Evolutionary conservation across 2,797 vertebrate genomes (phyloP), one percentile per base, ranked within the genome.

Genomic region (Botia kubotai): DNA sequence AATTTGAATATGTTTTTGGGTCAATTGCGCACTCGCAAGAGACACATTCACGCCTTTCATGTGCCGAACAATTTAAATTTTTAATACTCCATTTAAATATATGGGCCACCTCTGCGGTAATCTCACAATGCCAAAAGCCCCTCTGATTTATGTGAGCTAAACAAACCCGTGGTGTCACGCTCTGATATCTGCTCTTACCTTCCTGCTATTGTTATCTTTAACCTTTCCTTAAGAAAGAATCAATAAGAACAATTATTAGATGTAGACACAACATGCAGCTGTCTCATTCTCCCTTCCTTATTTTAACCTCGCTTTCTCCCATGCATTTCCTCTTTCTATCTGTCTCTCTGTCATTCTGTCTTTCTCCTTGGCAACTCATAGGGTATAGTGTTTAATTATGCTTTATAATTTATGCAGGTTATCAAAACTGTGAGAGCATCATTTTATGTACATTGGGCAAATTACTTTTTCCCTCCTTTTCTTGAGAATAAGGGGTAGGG

Each of bases 381-480:
- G 90, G 89, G 91, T 93, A 92, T 92, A 92, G 93, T 93, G 94
- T 95, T 94, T 94, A 95, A 95, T 94, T 94, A 94, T 89, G 90
- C 91, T 93, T 92, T 92, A 92, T 94, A 94, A 94, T 95, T 94
- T 94, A 94, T 94, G 92, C 93, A 92, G 93, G 92, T 94, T 94
- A 94, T 94, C 94, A 95, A 93, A 91, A 94, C 92, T 93, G 91
- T 90, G 92, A 91, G 93, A 91, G 91, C 92, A 94, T 94, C 92
- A 93, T 94, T 94, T 94, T 94, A 95, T 94, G 94, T 95, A 94
- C 93, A 94, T 94, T 94, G 93, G 93, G 93, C 93, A 94, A 93
- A 95, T 94, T 93, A 91, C 93, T 92, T 93, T 95, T 81, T 70
- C 72, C 75, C 76, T 84, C 80, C 84, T 87, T 78, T 86, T 89